Base-by-base conservation (phyloP, 2,113 vertebrate genomes). In the Lipotes vexillifer region DNA sequence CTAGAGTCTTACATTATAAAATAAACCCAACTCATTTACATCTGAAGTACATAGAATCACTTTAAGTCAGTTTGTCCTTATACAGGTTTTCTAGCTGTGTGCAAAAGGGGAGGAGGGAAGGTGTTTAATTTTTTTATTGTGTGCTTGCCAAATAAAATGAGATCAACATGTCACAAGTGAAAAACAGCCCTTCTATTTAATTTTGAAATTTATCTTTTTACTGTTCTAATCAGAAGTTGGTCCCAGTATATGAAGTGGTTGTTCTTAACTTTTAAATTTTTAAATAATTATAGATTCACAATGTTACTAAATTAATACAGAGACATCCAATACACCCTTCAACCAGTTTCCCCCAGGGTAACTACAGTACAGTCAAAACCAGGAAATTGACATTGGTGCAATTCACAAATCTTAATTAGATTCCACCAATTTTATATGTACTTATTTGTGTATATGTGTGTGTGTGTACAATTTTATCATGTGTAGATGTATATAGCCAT, bases 41-140 rank as follows among this genome's bases (percentile, higher is more conserved):
- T 92, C 59, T 95, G 71, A 98, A 63, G 23, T 94, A n/a, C 18
- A 36, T 52, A 49, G 61, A 92, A 49, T 83, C 81, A n/a, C n/a
- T 23, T 95, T 95, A 83, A 92, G 5, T 4, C 95, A 71, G 52
- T 57, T 95, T 96, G 2, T 21, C 17, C 33, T 77, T 66, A 95
- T 55, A 31, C 5, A 17, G 17, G 5, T 71, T 98, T 97, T 97
- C 61, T 91, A 91, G 82, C 33, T 94, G 33, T 41, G 27, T 88
- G 41, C 49, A 88, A 90, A 92, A 88, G 29, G 44, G 33, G n/a
- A n/a, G 7, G 55, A 87, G 31, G 41, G 46, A 36, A 41, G 38
- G 18, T n/a, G 3, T 71, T 75, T 98, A 78, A 68, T 74, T 97
- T 78, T 46, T 88, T 23, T 80, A 41, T 95, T 90, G 61, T 66